phyloP scores from a whole-genome alignment of 2,113 vertebrate genomes.

The Scolopax mira region DNA sequence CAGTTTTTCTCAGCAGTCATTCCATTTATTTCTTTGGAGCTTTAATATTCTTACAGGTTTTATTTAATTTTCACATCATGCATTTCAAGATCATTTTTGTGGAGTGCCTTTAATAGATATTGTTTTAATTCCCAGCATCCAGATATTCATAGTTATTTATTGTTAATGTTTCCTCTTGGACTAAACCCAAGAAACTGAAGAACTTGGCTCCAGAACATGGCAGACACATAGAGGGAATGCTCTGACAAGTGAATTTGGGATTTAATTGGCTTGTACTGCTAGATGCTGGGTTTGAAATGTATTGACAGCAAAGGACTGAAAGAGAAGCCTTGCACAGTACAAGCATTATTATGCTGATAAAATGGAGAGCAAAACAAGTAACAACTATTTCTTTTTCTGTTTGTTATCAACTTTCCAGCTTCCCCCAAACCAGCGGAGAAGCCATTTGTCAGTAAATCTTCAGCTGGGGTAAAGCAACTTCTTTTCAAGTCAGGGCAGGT shows the following conservation, averaged over 20 bases:
- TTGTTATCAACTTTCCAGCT: background rate
- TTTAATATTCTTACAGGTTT: constrained; percentile 18
- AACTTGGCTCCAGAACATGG: constrained; percentile 54
- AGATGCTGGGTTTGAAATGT: constrained; percentile 31
- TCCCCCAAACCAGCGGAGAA: background rate
- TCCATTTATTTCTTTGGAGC: background rate
- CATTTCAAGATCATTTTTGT: background rate
- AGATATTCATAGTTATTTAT: constrained; percentile 53
- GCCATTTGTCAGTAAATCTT: background rate
- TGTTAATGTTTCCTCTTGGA: constrained; percentile 60
- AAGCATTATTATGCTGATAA: constrained; percentile 22
- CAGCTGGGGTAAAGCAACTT: background rate
- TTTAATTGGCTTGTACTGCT: constrained; percentile 55
- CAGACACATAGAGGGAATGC: constrained; percentile 46
- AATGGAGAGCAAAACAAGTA: background rate
- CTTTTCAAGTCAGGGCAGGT: background rate
- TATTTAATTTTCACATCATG: constrained; percentile 47
- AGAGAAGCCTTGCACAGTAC: constrained; percentile 6
- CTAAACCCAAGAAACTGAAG: constrained; percentile 44
- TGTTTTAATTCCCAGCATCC: constrained; percentile 52
- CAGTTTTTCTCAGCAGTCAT: constrained; percentile 26
- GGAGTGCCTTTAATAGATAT: constrained; percentile 43
- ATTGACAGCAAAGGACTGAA: constrained; percentile 54
- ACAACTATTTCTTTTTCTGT: background rate
- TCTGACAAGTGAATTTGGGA: constrained; percentile 64